phyloP scores from a whole-genome alignment of 2,113 vertebrate genomes.

The Nyctereutes procyonoides region DNA sequence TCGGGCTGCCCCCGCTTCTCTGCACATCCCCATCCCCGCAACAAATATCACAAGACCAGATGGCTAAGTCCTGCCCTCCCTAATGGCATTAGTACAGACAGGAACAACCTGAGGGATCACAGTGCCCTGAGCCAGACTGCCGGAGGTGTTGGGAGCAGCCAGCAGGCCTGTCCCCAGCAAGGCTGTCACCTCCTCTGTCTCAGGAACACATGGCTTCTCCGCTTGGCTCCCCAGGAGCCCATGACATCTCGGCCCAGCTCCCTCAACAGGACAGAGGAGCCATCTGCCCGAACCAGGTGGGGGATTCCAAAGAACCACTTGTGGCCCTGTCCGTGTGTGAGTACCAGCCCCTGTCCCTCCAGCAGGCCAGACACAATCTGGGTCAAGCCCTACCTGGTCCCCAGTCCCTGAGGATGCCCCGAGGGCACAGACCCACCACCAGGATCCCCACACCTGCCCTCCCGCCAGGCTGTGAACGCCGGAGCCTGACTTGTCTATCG shows the following conservation, averaged over 20 bases:
- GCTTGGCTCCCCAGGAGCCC: rapidly evolving
- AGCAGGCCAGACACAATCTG: rapidly evolving
- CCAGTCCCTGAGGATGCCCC: rapidly evolving
- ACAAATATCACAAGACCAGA: too few species aligned
- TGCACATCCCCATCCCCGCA: rapidly evolving
- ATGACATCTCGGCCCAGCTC: neutral
- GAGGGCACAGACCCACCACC: neutral
- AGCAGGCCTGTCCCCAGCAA: neutral
- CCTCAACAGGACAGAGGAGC: neutral
- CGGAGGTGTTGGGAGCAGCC: neutral
- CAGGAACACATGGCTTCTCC: rapidly evolving
- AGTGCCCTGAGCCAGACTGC: rapidly evolving
- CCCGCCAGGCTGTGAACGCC: too few species aligned
- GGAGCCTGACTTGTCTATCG: rapidly evolving
- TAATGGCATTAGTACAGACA: neutral
- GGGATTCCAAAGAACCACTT: neutral
- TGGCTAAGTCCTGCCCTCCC: neutral
- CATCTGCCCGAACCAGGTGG: rapidly evolving
- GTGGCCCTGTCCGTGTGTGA: rapidly evolving
- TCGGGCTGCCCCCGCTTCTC: neutral
- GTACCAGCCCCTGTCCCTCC: neutral
- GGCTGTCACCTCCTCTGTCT: neutral
- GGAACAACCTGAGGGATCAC: neutral
- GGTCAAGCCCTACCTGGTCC: rapidly evolving
- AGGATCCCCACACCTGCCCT: neutral